Evolutionary conservation across 2,797 vertebrate genomes (phyloP).

Genomic region (Distichodus sexfasciatus): DNA sequence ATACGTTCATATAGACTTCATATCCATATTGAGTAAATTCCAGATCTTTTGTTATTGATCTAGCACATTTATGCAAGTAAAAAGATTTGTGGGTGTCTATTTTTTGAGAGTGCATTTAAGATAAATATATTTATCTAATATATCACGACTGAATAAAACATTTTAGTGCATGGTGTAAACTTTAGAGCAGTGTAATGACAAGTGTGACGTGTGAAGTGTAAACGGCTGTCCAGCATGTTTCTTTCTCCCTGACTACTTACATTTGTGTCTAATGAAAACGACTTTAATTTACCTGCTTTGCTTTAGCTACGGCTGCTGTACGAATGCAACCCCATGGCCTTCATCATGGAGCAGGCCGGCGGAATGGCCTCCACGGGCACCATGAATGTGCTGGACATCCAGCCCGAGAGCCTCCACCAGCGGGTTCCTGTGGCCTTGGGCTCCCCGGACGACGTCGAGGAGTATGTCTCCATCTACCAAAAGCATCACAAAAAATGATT

Average conservation of each 20-base stretch:
- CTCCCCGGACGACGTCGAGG: conserved; percentile 87
- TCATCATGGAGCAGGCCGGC: conserved; percentile 92
- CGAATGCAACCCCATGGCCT: conserved; percentile 94
- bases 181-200: too few relatives aligned
- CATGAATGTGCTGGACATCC: conserved; percentile 83
- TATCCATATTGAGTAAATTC: too few relatives aligned
- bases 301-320: conserved; percentile 90
- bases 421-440: conserved; percentile 84
- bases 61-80: too few relatives aligned
- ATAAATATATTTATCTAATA: too few relatives aligned
- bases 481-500: conserved; percentile 76
- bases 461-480: conserved; percentile 83
- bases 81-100: too few relatives aligned
- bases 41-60: too few relatives aligned
- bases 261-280: neutral
- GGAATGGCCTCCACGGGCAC: conserved; percentile 89
- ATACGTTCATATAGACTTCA: too few relatives aligned
- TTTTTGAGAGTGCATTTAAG: too few relatives aligned
- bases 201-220: too few relatives aligned
- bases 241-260: neutral
- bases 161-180: too few relatives aligned
- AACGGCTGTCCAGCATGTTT: too few relatives aligned
- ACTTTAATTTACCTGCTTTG: conserved; percentile 8
- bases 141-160: too few relatives aligned
- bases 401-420: conserved; percentile 86